A percentile compares a stretch with the other conserved stretches of the same genome.
These are phyloP conservation scores for Lipotes vexillifer DNA, from an alignment of 2,113 vertebrate genomes.

Conservation along the genomic window DNA sequence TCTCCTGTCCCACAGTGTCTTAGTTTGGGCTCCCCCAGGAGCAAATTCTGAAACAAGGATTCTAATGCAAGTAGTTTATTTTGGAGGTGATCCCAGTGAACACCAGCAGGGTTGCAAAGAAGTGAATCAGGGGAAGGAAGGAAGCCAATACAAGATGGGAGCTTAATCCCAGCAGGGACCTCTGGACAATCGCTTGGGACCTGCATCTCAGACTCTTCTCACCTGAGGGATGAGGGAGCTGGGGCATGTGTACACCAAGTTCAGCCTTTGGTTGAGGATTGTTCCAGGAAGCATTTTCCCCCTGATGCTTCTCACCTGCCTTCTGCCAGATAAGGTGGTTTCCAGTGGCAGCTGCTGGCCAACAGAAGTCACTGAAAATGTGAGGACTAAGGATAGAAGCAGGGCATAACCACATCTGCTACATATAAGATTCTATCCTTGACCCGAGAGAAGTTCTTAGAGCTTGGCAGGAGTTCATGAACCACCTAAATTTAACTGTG, in stretches of 20 bases:
- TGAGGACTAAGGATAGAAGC: not conserved
- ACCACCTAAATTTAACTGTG: not conserved
- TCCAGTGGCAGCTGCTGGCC: not conserved
- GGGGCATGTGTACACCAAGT: not conserved
- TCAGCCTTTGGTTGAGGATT: not conserved
- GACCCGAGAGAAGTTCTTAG: not conserved
- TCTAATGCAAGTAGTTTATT: not conserved
- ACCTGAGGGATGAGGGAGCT: not conserved
- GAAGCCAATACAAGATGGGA: not conserved
- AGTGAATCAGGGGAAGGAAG: not conserved
- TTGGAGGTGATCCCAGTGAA: not conserved
- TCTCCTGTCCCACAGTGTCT: not conserved
- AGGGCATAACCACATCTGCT: no score
- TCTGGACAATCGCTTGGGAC: rapidly evolving
- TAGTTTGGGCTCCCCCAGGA: not conserved
- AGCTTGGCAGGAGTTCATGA: not conserved
- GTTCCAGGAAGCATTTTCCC: not conserved
- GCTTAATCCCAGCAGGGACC: not conserved
- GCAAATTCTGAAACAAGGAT: not conserved
- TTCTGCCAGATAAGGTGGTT: not conserved
- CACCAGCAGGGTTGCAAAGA: not conserved
- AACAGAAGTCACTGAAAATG: not conserved
- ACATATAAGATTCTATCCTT: not conserved
- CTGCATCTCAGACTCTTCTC: not conserved
- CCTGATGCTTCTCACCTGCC: not conserved